Base-by-base conservation (phyloP, 2,113 vertebrate genomes). In the Perca fluviatilis region DNA sequence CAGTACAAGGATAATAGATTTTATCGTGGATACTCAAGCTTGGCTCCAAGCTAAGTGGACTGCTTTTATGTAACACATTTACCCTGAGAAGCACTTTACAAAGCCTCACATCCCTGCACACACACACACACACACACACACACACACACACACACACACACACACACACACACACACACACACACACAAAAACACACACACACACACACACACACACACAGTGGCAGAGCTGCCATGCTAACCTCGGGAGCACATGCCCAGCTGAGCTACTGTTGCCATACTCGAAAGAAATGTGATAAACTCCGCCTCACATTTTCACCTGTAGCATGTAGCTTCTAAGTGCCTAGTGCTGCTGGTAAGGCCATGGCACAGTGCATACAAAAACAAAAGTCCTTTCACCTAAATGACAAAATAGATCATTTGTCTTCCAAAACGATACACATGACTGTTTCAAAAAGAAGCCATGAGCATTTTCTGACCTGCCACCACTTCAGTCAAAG, bases 191-290 rank as follows among this genome's bases (percentile, higher is more conserved):
- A 1, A 25, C 25, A 25, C 25, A 25, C 25, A 25, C 25, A 25
- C 25, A 25, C 25, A 25, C 25, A 25, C 25, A 25, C 25, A 25
- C 25, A 27, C 27, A 27, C 27, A 27, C 27, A 27, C 27, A 27
- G 40, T 25, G 25, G 27, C 13, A 0, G 11, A 43, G 23, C 13
- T 18, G 15, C 10, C 51, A 15, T 7, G 15, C 64, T 40, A 10
- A 64, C 27, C 30, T 46, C 46, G 36, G 49, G n/a, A 71, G 66
- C 56, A 30, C n/a, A 50, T 40, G 51, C 71, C 66, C 72, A 72
- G 61, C 70, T 21, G 15, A 74, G 70, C 49, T 23, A 2, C 63
- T 27, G 62, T 40, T 50, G 58, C 9, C 1, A 1, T 3, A 27
- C 49, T 40, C 2, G 0, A 43, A 65, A 58, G 12, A 50, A n/a